Conservation (phyloP, 2,113 vertebrate species). For the Pteropus alecto region DNA sequence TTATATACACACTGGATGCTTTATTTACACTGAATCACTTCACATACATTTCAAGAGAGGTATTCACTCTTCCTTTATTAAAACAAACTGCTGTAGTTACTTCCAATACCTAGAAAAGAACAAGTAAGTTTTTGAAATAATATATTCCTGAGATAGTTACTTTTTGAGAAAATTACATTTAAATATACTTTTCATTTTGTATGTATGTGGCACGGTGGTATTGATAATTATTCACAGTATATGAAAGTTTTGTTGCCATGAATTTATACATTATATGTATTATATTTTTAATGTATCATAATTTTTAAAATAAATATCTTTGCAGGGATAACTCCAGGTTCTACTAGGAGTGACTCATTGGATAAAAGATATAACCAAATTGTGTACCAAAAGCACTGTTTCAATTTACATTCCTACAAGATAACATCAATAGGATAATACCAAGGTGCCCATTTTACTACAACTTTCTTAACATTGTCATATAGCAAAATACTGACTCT, state of each 20-base stretch:
- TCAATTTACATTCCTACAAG: neutral
- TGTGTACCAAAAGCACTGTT: neutral
- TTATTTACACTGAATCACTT: neutral
- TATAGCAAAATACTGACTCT: neutral
- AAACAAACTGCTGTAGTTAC: neutral
- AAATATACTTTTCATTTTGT: neutral
- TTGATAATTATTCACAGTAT: neutral
- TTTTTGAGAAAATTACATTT: neutral
- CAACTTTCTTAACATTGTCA: neutral
- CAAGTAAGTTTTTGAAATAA: neutral
- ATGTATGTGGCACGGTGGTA: neutral
- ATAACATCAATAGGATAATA: neutral
- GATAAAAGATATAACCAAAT: neutral
- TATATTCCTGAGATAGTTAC: neutral
- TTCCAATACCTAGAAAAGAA: neutral
- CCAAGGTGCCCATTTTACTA: neutral
- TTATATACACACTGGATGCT: neutral
- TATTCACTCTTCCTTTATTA: neutral
- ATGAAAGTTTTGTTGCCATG: neutral
- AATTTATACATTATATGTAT: neutral
- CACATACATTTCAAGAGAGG: neutral
- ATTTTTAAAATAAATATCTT: neutral
- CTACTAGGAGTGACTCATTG: neutral
- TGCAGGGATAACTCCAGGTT: neutral
- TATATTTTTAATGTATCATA: neutral